Percentiles rank a stretch among this genome's conserved stretches.
phyloP scores from a whole-genome alignment of 2,797 vertebrate species.

The Bufotes viridis region DNA sequence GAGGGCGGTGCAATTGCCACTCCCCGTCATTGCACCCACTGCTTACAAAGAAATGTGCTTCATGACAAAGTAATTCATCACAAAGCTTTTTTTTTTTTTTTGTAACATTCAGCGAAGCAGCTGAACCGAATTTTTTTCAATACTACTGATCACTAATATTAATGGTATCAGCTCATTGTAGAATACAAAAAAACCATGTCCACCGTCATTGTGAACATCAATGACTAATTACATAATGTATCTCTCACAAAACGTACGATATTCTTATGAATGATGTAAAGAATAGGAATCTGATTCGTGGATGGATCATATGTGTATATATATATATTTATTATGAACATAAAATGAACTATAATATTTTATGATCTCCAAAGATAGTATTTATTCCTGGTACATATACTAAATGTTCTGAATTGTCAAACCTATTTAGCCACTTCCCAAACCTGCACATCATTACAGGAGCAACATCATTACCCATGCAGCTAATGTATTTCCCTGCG shows the following conservation, averaged over 20 bases:
- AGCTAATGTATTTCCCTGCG: background rate
- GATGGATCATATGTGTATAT: background rate
- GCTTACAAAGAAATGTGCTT: no score
- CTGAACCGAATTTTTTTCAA: no score
- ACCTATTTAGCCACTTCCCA: background rate
- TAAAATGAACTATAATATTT: background rate
- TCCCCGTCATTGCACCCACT: no score
- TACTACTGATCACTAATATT: no score
- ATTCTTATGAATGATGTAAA: background rate
- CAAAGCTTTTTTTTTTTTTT: no score
- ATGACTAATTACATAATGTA: no score
- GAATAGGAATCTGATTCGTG: background rate
- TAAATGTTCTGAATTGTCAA: no score
- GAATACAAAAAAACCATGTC: background rate
- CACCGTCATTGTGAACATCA: background rate
- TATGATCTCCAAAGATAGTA: background rate
- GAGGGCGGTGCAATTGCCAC: no score
- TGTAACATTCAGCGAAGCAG: no score
- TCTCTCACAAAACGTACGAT: background rate
- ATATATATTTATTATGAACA: no score
- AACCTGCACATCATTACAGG: background rate
- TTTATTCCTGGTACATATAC: background rate
- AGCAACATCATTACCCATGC: background rate
- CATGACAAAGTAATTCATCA: no score
- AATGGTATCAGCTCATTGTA: background rate